phyloP scores from a whole-genome alignment of 2,888 invertebrate genomes.

The Hybos culiciformis region DNA sequence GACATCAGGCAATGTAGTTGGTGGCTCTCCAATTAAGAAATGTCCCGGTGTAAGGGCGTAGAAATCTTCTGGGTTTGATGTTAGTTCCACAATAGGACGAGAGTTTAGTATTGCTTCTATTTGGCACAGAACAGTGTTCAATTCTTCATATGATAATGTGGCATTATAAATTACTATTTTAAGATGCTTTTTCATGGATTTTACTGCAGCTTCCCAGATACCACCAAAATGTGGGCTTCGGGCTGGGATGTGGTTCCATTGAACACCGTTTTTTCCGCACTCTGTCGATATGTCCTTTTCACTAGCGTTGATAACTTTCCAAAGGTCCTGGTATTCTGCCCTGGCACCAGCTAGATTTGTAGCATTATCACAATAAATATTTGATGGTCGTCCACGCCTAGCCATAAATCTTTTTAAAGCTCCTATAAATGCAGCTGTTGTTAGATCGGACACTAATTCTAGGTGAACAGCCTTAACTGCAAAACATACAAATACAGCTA shows the following conservation, averaged over 20 bases:
- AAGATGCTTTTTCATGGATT: slow-evolving; percentile 12
- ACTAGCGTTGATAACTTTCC: no score
- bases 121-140: slow-evolving; percentile 14
- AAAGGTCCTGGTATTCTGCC: background rate
- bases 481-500: slow-evolving; percentile 1
- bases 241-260: slow-evolving; percentile 13
- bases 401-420: slow-evolving; percentile 6
- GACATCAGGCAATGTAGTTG: background rate
- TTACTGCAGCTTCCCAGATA: slow-evolving; percentile 15
- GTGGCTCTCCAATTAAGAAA: background rate
- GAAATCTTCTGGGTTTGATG: slow-evolving; percentile 14
- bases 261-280: background rate
- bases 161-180: slow-evolving; percentile 10
- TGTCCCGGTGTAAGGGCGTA: background rate
- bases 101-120: slow-evolving; percentile 18
- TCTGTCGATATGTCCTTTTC: background rate
- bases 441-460: background rate
- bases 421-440: background rate
- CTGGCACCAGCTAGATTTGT: slow-evolving; percentile 11
- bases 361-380: slow-evolving; percentile 9
- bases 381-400: slow-evolving; percentile 4
- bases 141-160: slow-evolving; percentile 11
- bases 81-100: slow-evolving; percentile 13
- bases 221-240: slow-evolving; percentile 14
- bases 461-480: slow-evolving; percentile 16